Conservation (phyloP, 2,113 vertebrate genomes). For the Nyctibius bracteatus region DNA sequence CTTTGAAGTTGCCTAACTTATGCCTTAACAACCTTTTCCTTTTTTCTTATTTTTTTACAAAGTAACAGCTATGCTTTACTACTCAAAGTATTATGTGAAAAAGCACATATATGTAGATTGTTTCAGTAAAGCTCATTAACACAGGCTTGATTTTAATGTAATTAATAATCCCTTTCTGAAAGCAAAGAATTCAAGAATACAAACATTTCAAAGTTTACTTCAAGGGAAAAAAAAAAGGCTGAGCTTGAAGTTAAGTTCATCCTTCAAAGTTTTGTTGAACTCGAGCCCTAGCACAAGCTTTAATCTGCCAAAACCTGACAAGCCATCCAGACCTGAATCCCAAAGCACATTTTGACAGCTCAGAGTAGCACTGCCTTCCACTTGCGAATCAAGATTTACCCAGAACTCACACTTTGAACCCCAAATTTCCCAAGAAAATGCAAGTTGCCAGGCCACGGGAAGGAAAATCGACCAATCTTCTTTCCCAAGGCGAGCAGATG, state of each 20-base stretch:
- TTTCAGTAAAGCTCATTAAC: not conserved
- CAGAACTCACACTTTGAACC: no score
- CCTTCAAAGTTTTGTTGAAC: not conserved
- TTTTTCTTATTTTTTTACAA: not conserved
- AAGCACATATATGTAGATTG: not conserved
- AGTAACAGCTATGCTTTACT: not conserved
- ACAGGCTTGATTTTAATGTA: not conserved
- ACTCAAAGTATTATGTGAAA: not conserved
- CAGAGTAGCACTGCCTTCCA: not conserved
- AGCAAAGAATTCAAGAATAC: not conserved
- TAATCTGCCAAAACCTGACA: not conserved
- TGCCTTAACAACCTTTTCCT: not conserved
- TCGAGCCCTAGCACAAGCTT: not conserved
- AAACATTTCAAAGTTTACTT: not conserved
- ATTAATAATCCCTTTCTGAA: not conserved
- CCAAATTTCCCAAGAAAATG: no score
- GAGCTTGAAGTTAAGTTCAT: not conserved
- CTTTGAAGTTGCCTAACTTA: not conserved
- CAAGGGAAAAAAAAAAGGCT: not conserved
- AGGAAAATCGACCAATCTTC: not conserved
- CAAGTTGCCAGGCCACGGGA: not conserved
- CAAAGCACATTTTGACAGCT: not conserved
- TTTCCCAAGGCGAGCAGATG: not conserved
- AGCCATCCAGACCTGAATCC: not conserved
- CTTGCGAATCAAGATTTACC: not conserved